phyloP scores from a whole-genome alignment of 2,888 invertebrate genomes.

The Limenitis arthemis region DNA sequence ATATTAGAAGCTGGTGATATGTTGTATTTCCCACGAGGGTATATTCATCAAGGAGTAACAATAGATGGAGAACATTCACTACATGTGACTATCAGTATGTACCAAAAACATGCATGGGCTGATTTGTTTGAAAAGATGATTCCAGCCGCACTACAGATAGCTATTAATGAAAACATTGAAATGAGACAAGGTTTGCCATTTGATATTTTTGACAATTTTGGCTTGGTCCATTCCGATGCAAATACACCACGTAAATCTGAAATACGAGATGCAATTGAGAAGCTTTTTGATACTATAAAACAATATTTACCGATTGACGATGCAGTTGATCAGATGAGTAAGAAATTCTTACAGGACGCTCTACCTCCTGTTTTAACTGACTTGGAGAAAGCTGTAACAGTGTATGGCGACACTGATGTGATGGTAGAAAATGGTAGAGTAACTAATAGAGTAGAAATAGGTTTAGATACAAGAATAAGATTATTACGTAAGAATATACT shows the following conservation, averaged over 20 bases:
- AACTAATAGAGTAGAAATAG: slow-evolving; percentile 75
- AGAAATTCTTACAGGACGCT: slow-evolving; percentile 87
- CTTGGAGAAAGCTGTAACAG: slow-evolving; percentile 78
- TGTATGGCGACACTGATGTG: slow-evolving; percentile 79
- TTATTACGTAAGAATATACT: slow-evolving; percentile 71
- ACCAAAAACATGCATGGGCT: slow-evolving; percentile 91
- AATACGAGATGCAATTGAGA: slow-evolving; percentile 67
- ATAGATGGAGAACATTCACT: slow-evolving; percentile 87
- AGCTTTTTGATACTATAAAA: slow-evolving; percentile 73
- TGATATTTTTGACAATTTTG: slow-evolving; percentile 82
- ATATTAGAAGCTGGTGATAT: slow-evolving; percentile 89
- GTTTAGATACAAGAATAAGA: slow-evolving; percentile 75
- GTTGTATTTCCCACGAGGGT: slow-evolving; percentile 93
- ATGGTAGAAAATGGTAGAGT: slow-evolving; percentile 76
- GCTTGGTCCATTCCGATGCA: slow-evolving; percentile 75
- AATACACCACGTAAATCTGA: slow-evolving; percentile 54
- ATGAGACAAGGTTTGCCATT: slow-evolving; percentile 86
- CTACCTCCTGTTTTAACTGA: slow-evolving; percentile 85
- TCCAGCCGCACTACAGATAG: slow-evolving; percentile 81
- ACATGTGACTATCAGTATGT: slow-evolving; percentile 94
- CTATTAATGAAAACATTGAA: slow-evolving; percentile 78
- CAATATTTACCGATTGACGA: slow-evolving; percentile 78
- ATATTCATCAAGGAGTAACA: slow-evolving; percentile 88
- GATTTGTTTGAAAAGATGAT: slow-evolving; percentile 89
- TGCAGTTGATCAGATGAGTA: slow-evolving; percentile 90